Base-by-base conservation (phyloP, 1,140 invertebrate species). In the Zaprionus davidi region DNA sequence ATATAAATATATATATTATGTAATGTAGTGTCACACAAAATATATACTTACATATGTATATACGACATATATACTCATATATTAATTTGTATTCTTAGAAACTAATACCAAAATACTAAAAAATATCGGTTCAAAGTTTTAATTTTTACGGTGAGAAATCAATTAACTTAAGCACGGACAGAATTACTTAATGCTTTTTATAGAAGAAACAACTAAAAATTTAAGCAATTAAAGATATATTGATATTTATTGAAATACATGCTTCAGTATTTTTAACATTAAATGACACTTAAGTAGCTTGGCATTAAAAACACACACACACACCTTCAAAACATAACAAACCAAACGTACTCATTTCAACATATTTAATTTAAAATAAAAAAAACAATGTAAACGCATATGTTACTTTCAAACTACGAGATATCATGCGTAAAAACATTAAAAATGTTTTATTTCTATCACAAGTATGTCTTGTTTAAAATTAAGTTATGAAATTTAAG, bases 221-320 rank as follows among this genome's bases (percentile, higher is more conserved):
- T 46, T 69, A 79, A 64, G 65, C 66, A 72, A 83, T 83, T 78
- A 74, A 78, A 78, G 49, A 78, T 55, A 88, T 79, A 87, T 81
- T 83, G 67, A 81, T 83, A 78, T 82, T 91, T 83, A 81, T 88
- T 87, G 62, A 76, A 87, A 87, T 71, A 76, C 78, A 76, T 88
- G 65, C 77, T 88, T 81, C 84, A 88, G 84, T 88, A 88, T 88
- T 88, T 87, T 88, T 79, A 83, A 87, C 64, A 78, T 87, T 80
- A 77, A 76, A 65, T 64, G 68, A 71, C 68, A 71, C 68, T 55
- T 76, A 76, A 77, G 66, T 72, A 77, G 66, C 63, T 68, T 73
- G 70, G 53, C 64, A 77, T 67, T 68, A 77, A 49, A 73, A 63
- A 66, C 41, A 73, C 57, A 26, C 24, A 24, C 24, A 26, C 44